Evolutionary conservation across 2,888 invertebrate species (phyloP).

Genomic region (Callyntrura sp.): DNA sequence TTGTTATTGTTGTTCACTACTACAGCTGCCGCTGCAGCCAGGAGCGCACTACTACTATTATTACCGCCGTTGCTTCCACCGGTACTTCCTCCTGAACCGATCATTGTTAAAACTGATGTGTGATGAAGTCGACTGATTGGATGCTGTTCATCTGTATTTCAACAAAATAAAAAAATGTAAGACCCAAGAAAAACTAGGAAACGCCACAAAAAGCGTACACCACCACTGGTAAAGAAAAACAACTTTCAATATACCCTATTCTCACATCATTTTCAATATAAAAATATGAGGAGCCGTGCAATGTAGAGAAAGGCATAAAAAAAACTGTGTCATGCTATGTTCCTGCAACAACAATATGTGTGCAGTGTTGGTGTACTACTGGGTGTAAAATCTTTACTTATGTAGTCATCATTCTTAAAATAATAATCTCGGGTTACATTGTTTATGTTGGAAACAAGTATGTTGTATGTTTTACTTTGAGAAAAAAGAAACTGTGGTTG

Average conservation of each 20-base stretch:
- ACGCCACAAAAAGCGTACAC: not conserved
- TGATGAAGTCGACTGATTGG: constrained; percentile 75
- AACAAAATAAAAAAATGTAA: constrained; percentile 53
- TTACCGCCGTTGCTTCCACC: constrained; percentile 31
- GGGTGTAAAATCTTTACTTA: constrained; percentile 59
- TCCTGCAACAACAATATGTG: not conserved
- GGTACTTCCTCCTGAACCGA: constrained; percentile 62
- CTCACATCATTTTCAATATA: too few species aligned
- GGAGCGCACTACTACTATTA: constrained; percentile 39
- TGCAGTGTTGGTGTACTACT: not conserved
- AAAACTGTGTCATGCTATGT: not conserved
- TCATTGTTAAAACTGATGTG: constrained; percentile 75
- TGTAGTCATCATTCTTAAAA: constrained; percentile 73
- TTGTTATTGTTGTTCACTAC: constrained; percentile 55
- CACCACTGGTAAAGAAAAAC: constrained; percentile 24
- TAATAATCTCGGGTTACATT: constrained; percentile 77
- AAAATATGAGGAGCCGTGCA: not conserved
- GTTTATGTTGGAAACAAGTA: constrained; percentile 73
- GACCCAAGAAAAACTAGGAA: not conserved
- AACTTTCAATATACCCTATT: constrained; percentile 20
- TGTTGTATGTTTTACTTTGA: constrained; percentile 47
- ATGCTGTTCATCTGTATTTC: constrained; percentile 66
- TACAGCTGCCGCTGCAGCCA: constrained; percentile 52
- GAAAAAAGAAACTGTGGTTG: constrained; percentile 52
- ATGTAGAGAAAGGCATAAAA: not conserved